Evolutionary conservation across 2,888 invertebrate genomes (phyloP).

Genomic region (Trilocha varians): DNA sequence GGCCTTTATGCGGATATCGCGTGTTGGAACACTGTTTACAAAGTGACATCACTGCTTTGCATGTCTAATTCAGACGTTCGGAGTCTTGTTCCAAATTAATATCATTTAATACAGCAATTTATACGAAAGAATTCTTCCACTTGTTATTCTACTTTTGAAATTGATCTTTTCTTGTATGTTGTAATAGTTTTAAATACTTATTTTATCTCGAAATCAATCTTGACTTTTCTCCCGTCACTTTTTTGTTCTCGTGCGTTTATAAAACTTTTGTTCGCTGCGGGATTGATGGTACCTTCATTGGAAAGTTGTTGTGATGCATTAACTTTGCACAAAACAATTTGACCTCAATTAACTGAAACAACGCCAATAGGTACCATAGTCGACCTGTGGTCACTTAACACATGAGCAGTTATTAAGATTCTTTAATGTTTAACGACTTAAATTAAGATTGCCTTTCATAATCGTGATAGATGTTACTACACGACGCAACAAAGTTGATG

Average conservation of each 20-base stretch:
- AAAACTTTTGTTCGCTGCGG: conserved; percentile 27
- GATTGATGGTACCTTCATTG: conserved; percentile 54
- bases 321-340: conserved; percentile 44
- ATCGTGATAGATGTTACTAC: conserved; percentile 30
- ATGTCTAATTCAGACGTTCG: conserved; percentile 20
- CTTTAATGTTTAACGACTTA: conserved; percentile 40
- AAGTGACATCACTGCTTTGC: conserved; percentile 24
- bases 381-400: conserved; percentile 50
- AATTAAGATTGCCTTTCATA: conserved; percentile 51
- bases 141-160: not conserved
- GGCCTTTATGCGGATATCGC: conserved; percentile 24
- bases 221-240: conserved; percentile 40
- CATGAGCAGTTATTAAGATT: conserved; percentile 53
- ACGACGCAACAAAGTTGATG: not conserved
- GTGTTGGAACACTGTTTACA: conserved; percentile 27
- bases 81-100: not conserved
- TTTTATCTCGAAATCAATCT: conserved; percentile 31
- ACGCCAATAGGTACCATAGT: conserved; percentile 45
- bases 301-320: conserved; percentile 45
- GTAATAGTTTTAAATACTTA: not conserved
- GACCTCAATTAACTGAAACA: conserved; percentile 57
- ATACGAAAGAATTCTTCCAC: not conserved
- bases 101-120: too few species aligned
- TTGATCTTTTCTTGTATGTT: not conserved
- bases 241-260: conserved; percentile 33